Evolutionary conservation across 2,888 invertebrate genomes (phyloP).

Genomic region (Patella ulyssiponensis): DNA sequence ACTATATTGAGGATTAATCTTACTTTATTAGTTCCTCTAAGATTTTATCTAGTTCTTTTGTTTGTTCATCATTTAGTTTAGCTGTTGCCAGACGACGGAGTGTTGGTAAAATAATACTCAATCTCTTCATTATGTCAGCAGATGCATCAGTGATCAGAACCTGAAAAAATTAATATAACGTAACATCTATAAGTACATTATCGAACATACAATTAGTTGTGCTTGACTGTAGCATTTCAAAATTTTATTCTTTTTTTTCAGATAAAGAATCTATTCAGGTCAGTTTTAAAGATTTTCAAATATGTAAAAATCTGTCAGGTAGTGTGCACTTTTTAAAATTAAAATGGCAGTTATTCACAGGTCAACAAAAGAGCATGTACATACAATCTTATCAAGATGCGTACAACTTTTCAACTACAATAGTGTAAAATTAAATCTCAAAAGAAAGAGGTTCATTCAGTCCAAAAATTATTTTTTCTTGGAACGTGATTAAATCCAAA

Average conservation of each 20-base stretch:
- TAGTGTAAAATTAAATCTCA: too few species aligned
- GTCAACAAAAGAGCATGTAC: too few species aligned
- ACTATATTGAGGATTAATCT: not conserved
- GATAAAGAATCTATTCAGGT: too few species aligned
- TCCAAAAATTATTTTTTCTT: too few species aligned
- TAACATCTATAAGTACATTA: not conserved
- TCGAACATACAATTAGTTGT: not conserved
- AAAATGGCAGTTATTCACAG: too few species aligned
- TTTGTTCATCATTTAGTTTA: constrained; percentile 57
- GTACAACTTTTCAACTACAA: too few species aligned
- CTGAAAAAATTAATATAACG: constrained; percentile 35
- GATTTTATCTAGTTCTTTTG: constrained; percentile 48
- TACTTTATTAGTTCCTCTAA: constrained; percentile 53
- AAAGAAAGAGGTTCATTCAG: too few species aligned
- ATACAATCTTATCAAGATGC: too few species aligned
- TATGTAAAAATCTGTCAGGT: too few species aligned
- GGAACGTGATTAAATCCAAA: too few species aligned
- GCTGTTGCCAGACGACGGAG: constrained; percentile 54
- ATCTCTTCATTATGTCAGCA: constrained; percentile 43
- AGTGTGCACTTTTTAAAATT: too few species aligned
- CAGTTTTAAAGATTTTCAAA: not conserved
- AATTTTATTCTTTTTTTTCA: too few species aligned
- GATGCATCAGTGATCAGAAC: constrained; percentile 65
- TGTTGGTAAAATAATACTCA: constrained; percentile 53
- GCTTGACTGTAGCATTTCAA: not conserved